Base-by-base conservation (phyloP, 92 coral and sea anemone species). In the Umimayanthus chanpuru region DNA sequence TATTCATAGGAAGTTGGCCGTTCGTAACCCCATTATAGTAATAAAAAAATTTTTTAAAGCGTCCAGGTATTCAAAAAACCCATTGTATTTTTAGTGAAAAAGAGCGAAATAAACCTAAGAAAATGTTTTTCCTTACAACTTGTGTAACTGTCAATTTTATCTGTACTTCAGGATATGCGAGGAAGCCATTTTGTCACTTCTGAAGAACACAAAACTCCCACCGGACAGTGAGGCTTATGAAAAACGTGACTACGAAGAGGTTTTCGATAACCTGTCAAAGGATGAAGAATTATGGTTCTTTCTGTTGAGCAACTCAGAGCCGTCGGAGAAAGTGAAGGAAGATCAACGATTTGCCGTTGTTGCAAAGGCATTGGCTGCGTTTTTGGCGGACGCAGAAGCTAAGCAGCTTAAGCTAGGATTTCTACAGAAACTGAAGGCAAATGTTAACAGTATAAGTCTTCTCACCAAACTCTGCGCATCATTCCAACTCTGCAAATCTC, bases 321-420 rank as follows among this genome's bases (percentile, higher is more conserved):
- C 56, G 36, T 81, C 75, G 6, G 55, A 65, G 61, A 81, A 66
- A 39, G 86, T 81, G 21, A 41, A 65, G 39, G 70, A 40, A 32
- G 75, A 64, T 38, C 39, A 56, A 9, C 86, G 16, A 30, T 81
- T 81, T 81, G 39, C 56, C 86, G 49, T 18, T 71, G 30, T 81
- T 20, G 58, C 25, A 3, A 71, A 26, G 1, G 86, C 86, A 55
- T 66, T 81, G 36, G 9, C 28, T 47, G 9, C 55, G 11, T 21
- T 81, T 81, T 66, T 81, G 29, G 70, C 73, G 21, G 86, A 75
- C 7, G 86, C 76, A 7, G 20, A 65, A 4, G 12, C 76, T 76
- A 65, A 66, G 50, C 32, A 41, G 21, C 76, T 81, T 38, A 81
- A 75, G 65, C 26, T 81, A 39, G 86, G 86, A 40, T 81, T 81